Conservation (phyloP, 2,113 vertebrate genomes). For the Eidolon helvum region DNA sequence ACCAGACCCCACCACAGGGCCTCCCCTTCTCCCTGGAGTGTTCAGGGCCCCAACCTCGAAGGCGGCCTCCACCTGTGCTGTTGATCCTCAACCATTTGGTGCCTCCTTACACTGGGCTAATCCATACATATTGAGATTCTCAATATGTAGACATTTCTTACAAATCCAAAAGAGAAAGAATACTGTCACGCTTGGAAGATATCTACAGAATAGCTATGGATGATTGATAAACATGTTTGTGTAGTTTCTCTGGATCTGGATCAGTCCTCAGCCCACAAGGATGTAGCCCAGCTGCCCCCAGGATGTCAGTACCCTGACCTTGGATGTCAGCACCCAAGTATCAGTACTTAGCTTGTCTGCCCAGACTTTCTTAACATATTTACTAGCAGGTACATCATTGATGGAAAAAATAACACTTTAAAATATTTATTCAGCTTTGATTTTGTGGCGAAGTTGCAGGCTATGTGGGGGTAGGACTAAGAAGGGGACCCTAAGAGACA, state of each 20-base stretch:
- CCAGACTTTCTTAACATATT: background rate
- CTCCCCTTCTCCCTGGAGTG: rapidly evolving
- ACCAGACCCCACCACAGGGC: background rate
- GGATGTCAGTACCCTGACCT: background rate
- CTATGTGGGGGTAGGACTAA: background rate
- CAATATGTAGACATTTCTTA: background rate
- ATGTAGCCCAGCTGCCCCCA: rapidly evolving
- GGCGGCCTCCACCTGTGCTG: background rate
- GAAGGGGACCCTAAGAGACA: rapidly evolving
- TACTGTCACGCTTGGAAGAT: background rate
- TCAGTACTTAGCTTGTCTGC: background rate
- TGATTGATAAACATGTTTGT: background rate
- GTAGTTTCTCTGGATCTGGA: background rate
- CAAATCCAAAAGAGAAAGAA: background rate
- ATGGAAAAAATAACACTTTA: background rate
- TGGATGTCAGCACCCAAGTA: background rate
- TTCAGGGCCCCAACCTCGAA: background rate
- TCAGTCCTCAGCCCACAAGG: background rate
- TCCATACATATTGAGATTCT: background rate
- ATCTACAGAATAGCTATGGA: background rate
- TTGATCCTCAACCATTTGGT: no score
- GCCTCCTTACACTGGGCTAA: no score
- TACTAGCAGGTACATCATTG: background rate
- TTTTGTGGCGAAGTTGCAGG: background rate
- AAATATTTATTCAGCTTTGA: background rate